A percentile compares a stretch with the other conserved stretches of the same genome.
These are phyloP conservation scores for Rhinella marina DNA, from an alignment of 2,797 vertebrate genomes.

Conservation along the genomic window DNA sequence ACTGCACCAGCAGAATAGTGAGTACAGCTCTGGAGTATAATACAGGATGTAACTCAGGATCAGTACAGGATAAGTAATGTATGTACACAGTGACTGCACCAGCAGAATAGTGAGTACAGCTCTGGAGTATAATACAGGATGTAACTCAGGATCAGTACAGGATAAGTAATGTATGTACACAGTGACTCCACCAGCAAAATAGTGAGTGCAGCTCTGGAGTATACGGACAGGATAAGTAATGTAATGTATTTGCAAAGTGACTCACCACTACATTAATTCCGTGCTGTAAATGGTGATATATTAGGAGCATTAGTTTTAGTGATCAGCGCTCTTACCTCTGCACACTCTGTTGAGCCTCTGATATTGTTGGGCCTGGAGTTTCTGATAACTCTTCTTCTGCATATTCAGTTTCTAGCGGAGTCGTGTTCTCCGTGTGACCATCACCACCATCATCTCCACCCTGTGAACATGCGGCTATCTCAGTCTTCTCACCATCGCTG, in stretches of 20 bases:
- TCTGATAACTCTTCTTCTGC: slow-evolving; percentile 35
- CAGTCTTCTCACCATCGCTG: slow-evolving; percentile 63
- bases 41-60: too few species aligned
- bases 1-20: too few species aligned
- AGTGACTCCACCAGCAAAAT: too few species aligned
- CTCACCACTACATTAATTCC: neutral
- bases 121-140: neutral
- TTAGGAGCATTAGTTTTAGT: neutral
- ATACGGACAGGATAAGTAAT: neutral
- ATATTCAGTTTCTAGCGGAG: fast-evolving
- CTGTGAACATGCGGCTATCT: neutral
- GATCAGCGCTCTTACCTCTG: slow-evolving; percentile 68
- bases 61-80: neutral
- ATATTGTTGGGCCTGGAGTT: slow-evolving; percentile 6
- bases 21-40: too few species aligned
- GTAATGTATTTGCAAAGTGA: neutral
- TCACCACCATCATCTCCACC: slow-evolving; percentile 24
- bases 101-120: neutral
- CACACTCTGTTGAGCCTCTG: slow-evolving; percentile 53
- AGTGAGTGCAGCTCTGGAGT: too few species aligned
- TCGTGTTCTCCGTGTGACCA: neutral
- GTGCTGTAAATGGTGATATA: too few species aligned
- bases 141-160: neutral
- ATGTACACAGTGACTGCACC: neutral
- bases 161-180: neutral